A percentile compares a stretch with the other conserved stretches of the same genome.
phyloP scores from a whole-genome alignment of 2,797 vertebrate species.

The Pygocentrus nattereri region DNA sequence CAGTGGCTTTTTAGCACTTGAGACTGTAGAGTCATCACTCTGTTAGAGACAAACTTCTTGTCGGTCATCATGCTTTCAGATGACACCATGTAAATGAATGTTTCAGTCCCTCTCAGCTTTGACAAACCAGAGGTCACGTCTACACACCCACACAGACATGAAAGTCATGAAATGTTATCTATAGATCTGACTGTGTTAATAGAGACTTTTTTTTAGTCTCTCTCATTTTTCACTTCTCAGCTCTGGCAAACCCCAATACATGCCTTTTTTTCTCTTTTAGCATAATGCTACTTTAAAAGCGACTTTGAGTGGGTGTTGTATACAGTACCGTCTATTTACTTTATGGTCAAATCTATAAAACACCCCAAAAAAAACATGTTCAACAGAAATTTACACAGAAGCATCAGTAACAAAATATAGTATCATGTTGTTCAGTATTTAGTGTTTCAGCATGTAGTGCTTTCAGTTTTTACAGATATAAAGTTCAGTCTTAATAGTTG shows the following conservation, averaged over 20 bases:
- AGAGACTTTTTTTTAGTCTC: not conserved
- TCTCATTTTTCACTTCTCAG: not conserved
- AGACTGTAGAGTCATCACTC: not conserved
- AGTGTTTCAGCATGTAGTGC: too few relatives aligned
- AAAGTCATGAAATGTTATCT: not conserved
- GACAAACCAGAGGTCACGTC: not conserved
- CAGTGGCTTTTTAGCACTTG: constrained; percentile 6
- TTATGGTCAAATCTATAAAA: too few relatives aligned
- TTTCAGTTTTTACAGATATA: too few relatives aligned
- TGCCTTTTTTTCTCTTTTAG: too few relatives aligned
- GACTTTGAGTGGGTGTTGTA: too few relatives aligned
- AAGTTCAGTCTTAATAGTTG: too few relatives aligned
- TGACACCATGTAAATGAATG: not conserved
- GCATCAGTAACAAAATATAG: too few relatives aligned
- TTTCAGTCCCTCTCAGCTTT: not conserved
- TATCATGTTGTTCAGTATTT: too few relatives aligned
- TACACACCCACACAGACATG: not conserved
- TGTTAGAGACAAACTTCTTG: not conserved
- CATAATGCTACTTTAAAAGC: too few relatives aligned
- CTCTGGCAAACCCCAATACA: not conserved
- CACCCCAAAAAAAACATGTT: too few relatives aligned
- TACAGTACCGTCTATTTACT: too few relatives aligned
- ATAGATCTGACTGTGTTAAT: not conserved
- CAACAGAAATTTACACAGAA: not conserved
- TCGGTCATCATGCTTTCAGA: not conserved